Evolutionary conservation across 2,113 vertebrate genomes (phyloP).

Genomic region (Forbesichthys agassizii): DNA sequence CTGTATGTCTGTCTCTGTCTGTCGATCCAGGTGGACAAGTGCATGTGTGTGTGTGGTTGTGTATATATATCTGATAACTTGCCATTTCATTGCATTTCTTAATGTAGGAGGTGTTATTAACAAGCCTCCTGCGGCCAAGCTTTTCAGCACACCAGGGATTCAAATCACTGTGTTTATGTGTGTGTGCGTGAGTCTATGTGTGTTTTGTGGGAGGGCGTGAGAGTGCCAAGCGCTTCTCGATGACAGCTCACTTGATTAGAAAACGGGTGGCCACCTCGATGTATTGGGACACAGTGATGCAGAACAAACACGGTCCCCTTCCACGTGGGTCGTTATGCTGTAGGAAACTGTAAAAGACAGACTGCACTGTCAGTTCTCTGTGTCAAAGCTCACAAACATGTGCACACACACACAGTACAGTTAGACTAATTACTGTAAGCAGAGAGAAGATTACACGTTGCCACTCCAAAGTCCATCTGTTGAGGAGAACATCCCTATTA

Average conservation of each 20-base stretch:
- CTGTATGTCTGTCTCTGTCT: conserved; percentile 29
- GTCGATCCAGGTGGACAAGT: not conserved
- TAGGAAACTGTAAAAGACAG: too few relatives aligned
- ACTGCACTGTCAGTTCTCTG: not conserved
- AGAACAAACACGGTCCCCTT: not conserved
- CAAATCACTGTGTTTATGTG: conserved; percentile 10
- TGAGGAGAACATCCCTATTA: not conserved
- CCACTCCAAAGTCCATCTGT: conserved; percentile 40
- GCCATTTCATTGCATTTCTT: conserved; percentile 64
- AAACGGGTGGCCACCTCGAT: conserved; percentile 30
- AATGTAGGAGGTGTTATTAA: conserved; percentile 71
- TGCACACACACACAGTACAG: not conserved
- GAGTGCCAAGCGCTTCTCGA: conserved; percentile 57
- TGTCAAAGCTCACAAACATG: not conserved
- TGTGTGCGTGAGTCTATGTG: conserved; percentile 28
- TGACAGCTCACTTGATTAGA: conserved; percentile 45
- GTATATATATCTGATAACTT: conserved; percentile 14
- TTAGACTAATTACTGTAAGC: not conserved
- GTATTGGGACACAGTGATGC: conserved; percentile 15
- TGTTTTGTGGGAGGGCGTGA: conserved; percentile 63
- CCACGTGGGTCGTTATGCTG: not conserved
- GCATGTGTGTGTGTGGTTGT: not conserved
- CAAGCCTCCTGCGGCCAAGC: conserved; percentile 63
- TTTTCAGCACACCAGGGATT: conserved; percentile 50
- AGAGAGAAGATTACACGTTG: conserved; percentile 36